These are phyloP conservation scores for Thymelicus acteon DNA, from an alignment of 2,888 invertebrate species.

Conservation along the genomic window DNA sequence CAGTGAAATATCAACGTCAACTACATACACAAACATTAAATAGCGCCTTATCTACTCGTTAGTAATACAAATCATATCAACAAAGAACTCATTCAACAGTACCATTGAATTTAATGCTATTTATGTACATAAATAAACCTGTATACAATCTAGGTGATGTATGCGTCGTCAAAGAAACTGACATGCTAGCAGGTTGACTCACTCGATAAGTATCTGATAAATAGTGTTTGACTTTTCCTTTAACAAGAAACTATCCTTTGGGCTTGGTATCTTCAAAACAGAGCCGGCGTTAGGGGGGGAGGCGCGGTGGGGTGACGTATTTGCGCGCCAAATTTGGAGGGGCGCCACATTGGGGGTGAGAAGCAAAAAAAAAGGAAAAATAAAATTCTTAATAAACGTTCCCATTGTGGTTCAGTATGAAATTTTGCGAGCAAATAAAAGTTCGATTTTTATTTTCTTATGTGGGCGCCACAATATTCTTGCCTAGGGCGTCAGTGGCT, in stretches of 20 bases:
- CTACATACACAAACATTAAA: slow-evolving; percentile 41
- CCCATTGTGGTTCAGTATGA: too few relatives aligned
- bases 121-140: slow-evolving; percentile 48
- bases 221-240: background rate
- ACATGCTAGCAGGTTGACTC: slow-evolving; percentile 39
- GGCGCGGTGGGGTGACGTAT: too few relatives aligned
- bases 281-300: too few relatives aligned
- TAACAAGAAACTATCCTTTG: background rate
- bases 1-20: slow-evolving; percentile 40
- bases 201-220: slow-evolving; percentile 26
- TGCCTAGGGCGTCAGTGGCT: too few relatives aligned
- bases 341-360: too few relatives aligned
- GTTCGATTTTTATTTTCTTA: too few relatives aligned
- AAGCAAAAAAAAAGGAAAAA: too few relatives aligned
- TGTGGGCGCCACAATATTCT: too few relatives aligned
- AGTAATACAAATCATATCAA: slow-evolving; percentile 56
- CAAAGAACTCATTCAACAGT: slow-evolving; percentile 53
- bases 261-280: background rate
- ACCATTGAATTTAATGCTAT: slow-evolving; percentile 55
- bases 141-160: slow-evolving; percentile 57
- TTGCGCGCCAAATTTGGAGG: too few relatives aligned
- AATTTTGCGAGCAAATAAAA: too few relatives aligned
- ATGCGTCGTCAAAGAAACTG: slow-evolving; percentile 43
- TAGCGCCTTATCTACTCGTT: slow-evolving; percentile 39
- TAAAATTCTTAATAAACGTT: too few relatives aligned